phyloP scores from a whole-genome alignment of 1,140 invertebrate species.

The Holotrichia oblita region DNA sequence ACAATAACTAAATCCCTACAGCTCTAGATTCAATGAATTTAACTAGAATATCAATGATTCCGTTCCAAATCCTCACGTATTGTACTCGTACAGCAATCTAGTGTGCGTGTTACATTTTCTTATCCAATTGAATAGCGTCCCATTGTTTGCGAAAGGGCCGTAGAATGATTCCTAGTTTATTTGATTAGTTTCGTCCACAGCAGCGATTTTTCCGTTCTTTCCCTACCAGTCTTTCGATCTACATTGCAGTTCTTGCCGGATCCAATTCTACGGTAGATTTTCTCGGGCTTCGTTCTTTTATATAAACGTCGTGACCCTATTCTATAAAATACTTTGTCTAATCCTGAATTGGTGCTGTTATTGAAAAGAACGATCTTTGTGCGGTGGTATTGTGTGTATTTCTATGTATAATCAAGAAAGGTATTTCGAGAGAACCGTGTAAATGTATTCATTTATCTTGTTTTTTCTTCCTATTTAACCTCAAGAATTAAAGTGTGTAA shows the following conservation, averaged over 20 bases:
- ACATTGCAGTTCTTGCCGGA: slow-evolving; percentile 18
- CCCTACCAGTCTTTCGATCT: background rate
- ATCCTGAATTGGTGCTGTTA: background rate
- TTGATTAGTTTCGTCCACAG: slow-evolving; percentile 2
- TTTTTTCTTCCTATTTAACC: background rate
- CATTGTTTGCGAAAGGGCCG: slow-evolving; percentile 11
- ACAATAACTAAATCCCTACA: too few relatives aligned
- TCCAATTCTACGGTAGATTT: background rate
- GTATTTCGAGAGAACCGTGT: background rate
- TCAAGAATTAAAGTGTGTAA: slow-evolving; percentile 1
- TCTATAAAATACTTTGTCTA: slow-evolving; percentile 1
- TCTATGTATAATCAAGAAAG: background rate
- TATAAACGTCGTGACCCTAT: background rate
- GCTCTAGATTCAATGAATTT: too few relatives aligned
- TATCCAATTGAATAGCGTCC: background rate
- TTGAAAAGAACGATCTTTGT: background rate
- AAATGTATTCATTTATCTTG: background rate
- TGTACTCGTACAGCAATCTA: too few relatives aligned
- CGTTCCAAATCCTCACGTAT: too few relatives aligned
- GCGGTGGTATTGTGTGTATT: background rate
- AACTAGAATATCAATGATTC: too few relatives aligned
- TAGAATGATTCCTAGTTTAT: slow-evolving; percentile 14
- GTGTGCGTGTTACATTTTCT: background rate
- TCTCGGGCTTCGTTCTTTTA: background rate
- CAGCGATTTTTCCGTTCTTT: background rate